Evolutionary conservation across 1,140 invertebrate species (phyloP).

Genomic region (Neodiprion virginianus): DNA sequence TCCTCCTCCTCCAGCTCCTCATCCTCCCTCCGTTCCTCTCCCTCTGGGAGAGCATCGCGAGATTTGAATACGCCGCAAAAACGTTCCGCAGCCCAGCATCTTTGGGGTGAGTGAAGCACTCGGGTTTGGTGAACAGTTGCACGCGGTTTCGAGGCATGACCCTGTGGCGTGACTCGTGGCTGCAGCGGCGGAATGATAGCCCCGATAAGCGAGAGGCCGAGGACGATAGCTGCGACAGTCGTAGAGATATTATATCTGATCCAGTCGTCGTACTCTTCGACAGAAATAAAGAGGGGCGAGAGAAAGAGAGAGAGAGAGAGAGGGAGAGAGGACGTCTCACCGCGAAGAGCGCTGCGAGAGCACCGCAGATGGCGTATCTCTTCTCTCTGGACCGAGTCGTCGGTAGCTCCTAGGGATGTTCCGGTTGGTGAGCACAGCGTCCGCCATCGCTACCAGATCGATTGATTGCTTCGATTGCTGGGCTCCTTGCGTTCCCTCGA

Average conservation of each 20-base stretch:
- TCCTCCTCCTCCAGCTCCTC: not conserved
- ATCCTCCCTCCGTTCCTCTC: too few relatives aligned
- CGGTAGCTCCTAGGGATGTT: conserved; percentile 45
- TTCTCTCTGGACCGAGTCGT: conserved; percentile 17
- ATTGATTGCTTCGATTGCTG: conserved; percentile 43
- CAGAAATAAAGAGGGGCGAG: conserved; percentile 10
- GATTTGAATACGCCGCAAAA: too few relatives aligned
- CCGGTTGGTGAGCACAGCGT: conserved; percentile 46
- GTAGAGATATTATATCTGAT: conserved; percentile 43
- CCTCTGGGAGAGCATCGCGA: too few relatives aligned
- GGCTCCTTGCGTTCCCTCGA: conserved; percentile 29
- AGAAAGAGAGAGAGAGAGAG: conserved; percentile 22
- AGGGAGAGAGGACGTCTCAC: conserved; percentile 11
- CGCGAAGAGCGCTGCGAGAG: not conserved
- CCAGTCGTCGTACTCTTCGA: conserved; percentile 26
- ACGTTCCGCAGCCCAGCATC: too few relatives aligned
- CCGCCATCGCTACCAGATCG: conserved; percentile 45
- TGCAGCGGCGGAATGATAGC: conserved; percentile 31
- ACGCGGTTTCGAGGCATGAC: not conserved
- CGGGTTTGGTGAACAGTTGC: too few relatives aligned
- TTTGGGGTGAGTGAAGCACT: too few relatives aligned
- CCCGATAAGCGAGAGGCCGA: conserved; percentile 38
- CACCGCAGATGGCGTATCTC: conserved; percentile 43
- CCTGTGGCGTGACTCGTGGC: conserved; percentile 12
- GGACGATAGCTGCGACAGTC: conserved; percentile 38